A percentile compares a stretch with the other conserved stretches of the same genome.
phyloP scores from a whole-genome alignment of 2,888 invertebrate genomes.

The Tridacna crocea region DNA sequence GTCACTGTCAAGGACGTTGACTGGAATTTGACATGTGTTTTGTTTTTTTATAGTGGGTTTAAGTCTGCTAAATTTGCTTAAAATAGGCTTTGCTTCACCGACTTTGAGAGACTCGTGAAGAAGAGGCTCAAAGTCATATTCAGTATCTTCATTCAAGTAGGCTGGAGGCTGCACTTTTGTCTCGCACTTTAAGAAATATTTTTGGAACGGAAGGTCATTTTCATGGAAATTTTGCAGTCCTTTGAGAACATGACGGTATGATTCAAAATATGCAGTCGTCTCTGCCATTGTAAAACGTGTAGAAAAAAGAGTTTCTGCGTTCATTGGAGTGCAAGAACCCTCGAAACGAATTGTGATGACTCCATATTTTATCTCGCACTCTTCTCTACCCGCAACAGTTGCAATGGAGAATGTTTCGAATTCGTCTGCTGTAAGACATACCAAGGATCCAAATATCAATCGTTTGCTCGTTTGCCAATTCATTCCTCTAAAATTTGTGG shows the following conservation, averaged over 20 bases:
- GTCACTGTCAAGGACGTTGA: constrained; percentile 7
- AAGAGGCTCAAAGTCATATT: constrained; percentile 18
- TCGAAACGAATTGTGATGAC: constrained; percentile 62
- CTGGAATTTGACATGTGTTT: not conserved
- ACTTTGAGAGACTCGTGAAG: not conserved
- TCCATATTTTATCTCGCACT: constrained; percentile 60
- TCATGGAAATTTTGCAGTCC: constrained; percentile 87
- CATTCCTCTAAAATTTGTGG: constrained; percentile 34
- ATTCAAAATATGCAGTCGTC: constrained; percentile 91
- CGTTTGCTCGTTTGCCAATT: constrained; percentile 86
- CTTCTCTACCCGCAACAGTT: constrained; percentile 84
- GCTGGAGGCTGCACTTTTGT: constrained; percentile 55
- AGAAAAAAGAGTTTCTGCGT: constrained; percentile 39
- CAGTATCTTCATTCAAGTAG: constrained; percentile 48
- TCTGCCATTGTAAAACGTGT: constrained; percentile 88
- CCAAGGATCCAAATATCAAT: constrained; percentile 90
- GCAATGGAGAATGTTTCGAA: constrained; percentile 90
- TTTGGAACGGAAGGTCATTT: constrained; percentile 67
- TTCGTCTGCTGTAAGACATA: constrained; percentile 89
- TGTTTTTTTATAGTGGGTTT: not conserved
- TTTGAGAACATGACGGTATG: constrained; percentile 90
- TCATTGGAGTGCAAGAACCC: not conserved
- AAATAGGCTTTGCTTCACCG: not conserved
- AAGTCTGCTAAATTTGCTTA: not conserved
- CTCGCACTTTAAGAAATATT: constrained; percentile 65